Conservation (phyloP, 1,140 invertebrate species). For the Achatina immaculata region DNA sequence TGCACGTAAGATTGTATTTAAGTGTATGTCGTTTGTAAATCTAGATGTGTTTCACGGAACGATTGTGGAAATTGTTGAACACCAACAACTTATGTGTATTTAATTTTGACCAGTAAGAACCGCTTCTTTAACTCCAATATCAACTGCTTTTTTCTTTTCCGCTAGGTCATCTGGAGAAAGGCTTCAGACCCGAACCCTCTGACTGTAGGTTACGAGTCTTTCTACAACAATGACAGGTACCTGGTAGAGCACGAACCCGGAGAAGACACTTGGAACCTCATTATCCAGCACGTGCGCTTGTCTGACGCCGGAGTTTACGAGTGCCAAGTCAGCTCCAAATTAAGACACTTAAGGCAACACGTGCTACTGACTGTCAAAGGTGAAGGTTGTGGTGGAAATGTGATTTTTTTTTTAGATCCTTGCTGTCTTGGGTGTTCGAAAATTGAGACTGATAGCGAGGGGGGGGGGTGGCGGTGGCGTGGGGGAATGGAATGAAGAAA, state of each 20-base stretch:
- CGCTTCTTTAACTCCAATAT: too few relatives aligned
- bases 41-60: too few relatives aligned
- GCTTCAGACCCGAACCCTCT: slow-evolving; percentile 49
- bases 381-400: not conserved
- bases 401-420: not conserved
- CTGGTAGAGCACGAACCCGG: slow-evolving; percentile 43
- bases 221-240: slow-evolving; percentile 43
- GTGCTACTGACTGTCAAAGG: slow-evolving; percentile 47
- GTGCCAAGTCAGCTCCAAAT: slow-evolving; percentile 58
- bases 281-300: slow-evolving; percentile 50
- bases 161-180: slow-evolving; percentile 54
- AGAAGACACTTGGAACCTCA: slow-evolving; percentile 51
- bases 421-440: not conserved
- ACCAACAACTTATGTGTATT: too few relatives aligned
- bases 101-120: too few relatives aligned
- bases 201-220: slow-evolving; percentile 50
- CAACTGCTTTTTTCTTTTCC: too few relatives aligned
- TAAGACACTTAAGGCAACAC: slow-evolving; percentile 42
- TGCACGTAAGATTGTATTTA: too few relatives aligned
- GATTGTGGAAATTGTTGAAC: too few relatives aligned
- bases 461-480: not conserved
- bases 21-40: too few relatives aligned
- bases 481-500: too few relatives aligned
- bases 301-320: slow-evolving; percentile 55
- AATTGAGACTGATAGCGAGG: not conserved